These are phyloP conservation scores for Octopus bimaculoides DNA, from an alignment of 1,140 invertebrate species.

Conservation along the genomic window DNA sequence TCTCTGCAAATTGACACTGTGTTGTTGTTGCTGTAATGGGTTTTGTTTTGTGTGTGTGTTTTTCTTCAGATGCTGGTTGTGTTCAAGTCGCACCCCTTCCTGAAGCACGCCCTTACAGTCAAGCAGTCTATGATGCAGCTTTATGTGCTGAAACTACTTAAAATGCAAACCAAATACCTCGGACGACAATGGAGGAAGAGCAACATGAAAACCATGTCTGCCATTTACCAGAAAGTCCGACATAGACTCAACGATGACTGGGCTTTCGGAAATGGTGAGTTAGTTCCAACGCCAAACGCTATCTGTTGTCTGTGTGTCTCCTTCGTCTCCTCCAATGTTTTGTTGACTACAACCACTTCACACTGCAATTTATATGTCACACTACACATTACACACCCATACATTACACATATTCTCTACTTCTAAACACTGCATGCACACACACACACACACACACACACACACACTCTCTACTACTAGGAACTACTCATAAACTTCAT, in stretches of 20 bases:
- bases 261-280: conserved; percentile 93
- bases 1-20: too few species aligned
- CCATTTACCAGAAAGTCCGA: conserved; percentile 93
- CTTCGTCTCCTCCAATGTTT: neutral
- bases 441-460: too few species aligned
- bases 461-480: too few species aligned
- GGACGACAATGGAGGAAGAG: conserved; percentile 98
- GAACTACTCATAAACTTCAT: too few species aligned
- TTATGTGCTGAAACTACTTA: conserved; percentile 95
- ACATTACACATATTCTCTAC: neutral
- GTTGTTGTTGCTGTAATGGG: neutral
- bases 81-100: conserved; percentile 97
- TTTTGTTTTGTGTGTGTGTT: conserved; percentile 7
- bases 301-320: neutral
- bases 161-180: conserved; percentile 99
- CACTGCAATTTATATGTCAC: too few species aligned
- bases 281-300: neutral
- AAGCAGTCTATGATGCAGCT: conserved; percentile 95
- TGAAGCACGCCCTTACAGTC: conserved; percentile 91
- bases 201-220: conserved; percentile 99
- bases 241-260: conserved; percentile 95
- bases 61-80: conserved; percentile 87
- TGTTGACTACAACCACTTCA: neutral
- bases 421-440: neutral
- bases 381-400: neutral